Percentiles rank a stretch among this genome's conserved stretches.
Conservation (phyloP, 2,888 invertebrate genomes). For the Morinoia aosen region DNA sequence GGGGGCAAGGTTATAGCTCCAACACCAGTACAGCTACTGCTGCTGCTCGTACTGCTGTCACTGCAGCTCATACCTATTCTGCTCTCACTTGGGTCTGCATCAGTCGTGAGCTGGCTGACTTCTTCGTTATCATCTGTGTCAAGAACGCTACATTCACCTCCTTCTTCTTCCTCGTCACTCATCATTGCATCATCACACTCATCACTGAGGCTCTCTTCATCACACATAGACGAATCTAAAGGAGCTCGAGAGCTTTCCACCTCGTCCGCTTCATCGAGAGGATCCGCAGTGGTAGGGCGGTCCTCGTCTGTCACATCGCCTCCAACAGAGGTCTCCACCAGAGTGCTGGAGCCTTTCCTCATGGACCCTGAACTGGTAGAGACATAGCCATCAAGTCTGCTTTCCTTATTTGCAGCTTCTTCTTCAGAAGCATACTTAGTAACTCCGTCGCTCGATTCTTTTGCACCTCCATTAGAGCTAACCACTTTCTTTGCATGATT, state of each 20-base stretch:
- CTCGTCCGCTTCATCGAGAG: conserved; percentile 1
- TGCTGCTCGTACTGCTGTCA: neutral
- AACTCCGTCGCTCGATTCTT: neutral
- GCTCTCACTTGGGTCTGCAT: conserved; percentile 33
- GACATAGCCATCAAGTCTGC: conserved; percentile 32
- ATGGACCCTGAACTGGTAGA: conserved; percentile 42
- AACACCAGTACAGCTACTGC: neutral
- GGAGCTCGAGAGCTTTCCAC: conserved; percentile 9
- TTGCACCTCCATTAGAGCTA: neutral
- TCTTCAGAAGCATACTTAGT: neutral
- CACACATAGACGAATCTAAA: neutral
- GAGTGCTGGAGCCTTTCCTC: conserved; percentile 35
- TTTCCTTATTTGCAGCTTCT: neutral
- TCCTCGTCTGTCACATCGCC: conserved; percentile 14
- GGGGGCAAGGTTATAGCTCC: conserved; percentile 6
- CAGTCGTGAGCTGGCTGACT: conserved; percentile 33
- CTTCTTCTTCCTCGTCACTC: conserved; percentile 12
- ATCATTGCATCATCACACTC: neutral
- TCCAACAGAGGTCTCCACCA: conserved; percentile 8
- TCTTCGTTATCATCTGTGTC: conserved; percentile 34
- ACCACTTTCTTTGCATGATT: neutral
- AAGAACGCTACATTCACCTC: neutral
- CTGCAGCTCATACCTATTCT: conserved; percentile 16
- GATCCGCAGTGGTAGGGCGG: neutral
- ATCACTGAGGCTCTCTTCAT: neutral